phyloP scores from a whole-genome alignment of 2,113 vertebrate species.

The Abramis brama region DNA sequence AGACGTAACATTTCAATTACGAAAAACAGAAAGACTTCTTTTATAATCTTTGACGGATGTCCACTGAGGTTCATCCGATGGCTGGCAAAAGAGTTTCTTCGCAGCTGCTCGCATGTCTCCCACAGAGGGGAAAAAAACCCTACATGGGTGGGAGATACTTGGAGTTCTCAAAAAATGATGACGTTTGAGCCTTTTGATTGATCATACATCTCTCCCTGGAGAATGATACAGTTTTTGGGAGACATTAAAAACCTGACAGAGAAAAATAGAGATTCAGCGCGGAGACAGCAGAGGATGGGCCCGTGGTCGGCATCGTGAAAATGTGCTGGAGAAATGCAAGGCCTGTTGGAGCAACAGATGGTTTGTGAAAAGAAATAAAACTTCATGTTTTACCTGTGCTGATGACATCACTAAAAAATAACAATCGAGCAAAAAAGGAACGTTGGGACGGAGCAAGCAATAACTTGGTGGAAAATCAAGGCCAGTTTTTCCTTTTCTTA shows the following conservation, averaged over 20 bases:
- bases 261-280: conserved; percentile 59
- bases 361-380: conserved; percentile 70
- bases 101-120: conserved; percentile 29
- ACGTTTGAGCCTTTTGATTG: conserved; percentile 31
- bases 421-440: neutral
- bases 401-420: conserved; percentile 7
- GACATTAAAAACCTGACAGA: conserved; percentile 73
- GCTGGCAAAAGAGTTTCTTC: conserved; percentile 27
- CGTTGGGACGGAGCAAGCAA: neutral
- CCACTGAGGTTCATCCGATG: conserved; percentile 19
- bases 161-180: conserved; percentile 21
- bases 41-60: conserved; percentile 24
- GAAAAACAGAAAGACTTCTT: conserved; percentile 58
- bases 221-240: neutral
- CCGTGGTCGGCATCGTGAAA: neutral
- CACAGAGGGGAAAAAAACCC: conserved; percentile 62
- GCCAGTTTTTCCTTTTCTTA: conserved; percentile 54
- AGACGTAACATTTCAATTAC: conserved; percentile 75
- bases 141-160: conserved; percentile 27
- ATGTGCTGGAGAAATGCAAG: neutral
- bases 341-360: conserved; percentile 69
- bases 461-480: conserved; percentile 60
- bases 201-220: conserved; percentile 33
- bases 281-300: conserved; percentile 61
- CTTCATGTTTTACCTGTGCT: neutral